Base-by-base conservation (phyloP, 2,797 vertebrate genomes). In the Clarias fuscus region DNA sequence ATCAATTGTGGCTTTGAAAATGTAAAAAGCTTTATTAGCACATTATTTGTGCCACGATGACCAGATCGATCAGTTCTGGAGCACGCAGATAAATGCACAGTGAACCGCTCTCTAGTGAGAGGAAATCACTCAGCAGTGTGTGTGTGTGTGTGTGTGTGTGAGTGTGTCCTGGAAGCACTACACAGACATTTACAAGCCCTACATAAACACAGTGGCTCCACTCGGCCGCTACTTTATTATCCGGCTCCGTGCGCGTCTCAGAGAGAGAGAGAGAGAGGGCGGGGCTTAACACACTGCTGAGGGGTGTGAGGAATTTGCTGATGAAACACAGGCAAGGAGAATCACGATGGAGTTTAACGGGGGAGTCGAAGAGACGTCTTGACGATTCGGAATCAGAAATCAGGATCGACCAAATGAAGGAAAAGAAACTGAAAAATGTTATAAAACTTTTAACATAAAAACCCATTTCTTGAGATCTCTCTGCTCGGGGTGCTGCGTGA, bases 121-220 rank as follows among this genome's bases (percentile, higher is more conserved):
- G 7, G 14, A 11, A 72, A 43, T 40, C 68, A 22, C 68, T 71
- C 71, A 48, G 22, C 40, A 48, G 48, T 53, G 71, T 48, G 71
- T 68, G 68, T 30, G 27, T 53, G 13, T n/a, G 43, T 14, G 30
- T 30, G 30, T 30, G 30, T 30, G 30, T 30, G 30, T 30, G 30
- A 1, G 30, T 75, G 5, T 17, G 4, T 11, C 1, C 5, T 73
- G 71, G 68, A 73, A 73, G 40, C 71, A 2, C 70, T 43, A 43
- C 37, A 24, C 70, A 22, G 70, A 22, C 40, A 37, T 14, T 13
- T 4, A 40, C 43, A 48, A 56, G 73, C 27, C 73, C n/a, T 76
- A 76, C 73, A 56, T 18, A 27, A 76, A 76, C 48, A 75, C 72
- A 3, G n/a, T n/a, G 48, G 73, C 73, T 76, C 73, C 73, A 27